These are phyloP conservation scores for Anas bernieri DNA, from an alignment of 2,797 vertebrate species.

Conservation along the genomic window DNA sequence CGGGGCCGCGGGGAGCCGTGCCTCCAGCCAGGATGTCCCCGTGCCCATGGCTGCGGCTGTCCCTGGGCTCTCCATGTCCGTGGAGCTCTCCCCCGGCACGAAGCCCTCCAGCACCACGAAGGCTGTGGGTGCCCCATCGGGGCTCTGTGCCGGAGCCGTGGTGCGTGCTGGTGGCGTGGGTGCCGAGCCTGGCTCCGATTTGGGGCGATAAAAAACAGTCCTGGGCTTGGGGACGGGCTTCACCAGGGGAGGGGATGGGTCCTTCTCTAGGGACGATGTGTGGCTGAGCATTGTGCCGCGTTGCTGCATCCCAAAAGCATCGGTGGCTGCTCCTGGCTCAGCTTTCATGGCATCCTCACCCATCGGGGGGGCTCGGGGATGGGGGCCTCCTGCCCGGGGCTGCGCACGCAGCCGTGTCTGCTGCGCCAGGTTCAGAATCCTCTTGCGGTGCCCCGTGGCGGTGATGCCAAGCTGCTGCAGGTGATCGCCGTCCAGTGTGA, in stretches of 20 bases:
- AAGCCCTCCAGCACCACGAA: slow-evolving; percentile 76
- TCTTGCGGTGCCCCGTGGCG: slow-evolving; percentile 94
- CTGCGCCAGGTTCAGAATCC: slow-evolving; percentile 87
- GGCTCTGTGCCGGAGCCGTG: background rate
- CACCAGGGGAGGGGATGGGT: background rate
- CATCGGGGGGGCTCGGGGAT: background rate
- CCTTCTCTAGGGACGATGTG: slow-evolving; percentile 29
- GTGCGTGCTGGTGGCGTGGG: slow-evolving; percentile 22
- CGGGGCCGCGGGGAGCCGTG: background rate
- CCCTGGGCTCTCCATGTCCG: slow-evolving; percentile 9
- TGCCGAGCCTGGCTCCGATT: slow-evolving; percentile 4
- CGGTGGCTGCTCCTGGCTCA: background rate
- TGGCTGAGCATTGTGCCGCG: accelerated
- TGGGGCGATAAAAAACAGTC: slow-evolving; percentile 85
- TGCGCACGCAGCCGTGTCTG: background rate
- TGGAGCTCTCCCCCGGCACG: slow-evolving; percentile 59
- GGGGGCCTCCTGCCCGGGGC: background rate
- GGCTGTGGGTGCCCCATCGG: slow-evolving; percentile 51
- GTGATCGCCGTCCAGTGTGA: slow-evolving; percentile 82
- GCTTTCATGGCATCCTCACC: slow-evolving; percentile 25
- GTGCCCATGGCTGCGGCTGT: background rate
- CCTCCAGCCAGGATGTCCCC: background rate
- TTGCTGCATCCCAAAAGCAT: background rate
- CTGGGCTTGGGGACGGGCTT: slow-evolving; percentile 94
- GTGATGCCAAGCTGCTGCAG: slow-evolving; percentile 88